phyloP scores from a whole-genome alignment of 2,888 invertebrate genomes.

The Dolichomitus sp. region DNA sequence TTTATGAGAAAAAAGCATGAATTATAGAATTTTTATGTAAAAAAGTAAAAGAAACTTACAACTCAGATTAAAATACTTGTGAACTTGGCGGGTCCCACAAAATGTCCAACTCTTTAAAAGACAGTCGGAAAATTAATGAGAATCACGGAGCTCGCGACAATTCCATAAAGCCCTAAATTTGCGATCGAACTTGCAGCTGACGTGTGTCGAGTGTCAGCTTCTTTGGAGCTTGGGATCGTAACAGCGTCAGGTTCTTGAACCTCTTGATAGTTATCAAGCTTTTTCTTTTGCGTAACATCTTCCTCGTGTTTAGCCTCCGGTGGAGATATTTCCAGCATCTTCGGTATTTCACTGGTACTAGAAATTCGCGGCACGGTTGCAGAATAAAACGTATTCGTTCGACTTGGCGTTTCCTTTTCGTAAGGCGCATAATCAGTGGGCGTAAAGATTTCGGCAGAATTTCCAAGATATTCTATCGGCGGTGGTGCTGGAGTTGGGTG shows the following conservation, averaged over 20 bases:
- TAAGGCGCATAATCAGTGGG: slow-evolving; percentile 48
- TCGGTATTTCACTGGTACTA: not conserved
- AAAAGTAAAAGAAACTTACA: too few species aligned
- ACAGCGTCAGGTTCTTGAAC: slow-evolving; percentile 57
- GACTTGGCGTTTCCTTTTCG: slow-evolving; percentile 15
- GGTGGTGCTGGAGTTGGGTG: slow-evolving; percentile 17
- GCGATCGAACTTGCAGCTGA: slow-evolving; percentile 43
- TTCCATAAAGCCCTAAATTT: slow-evolving; percentile 25
- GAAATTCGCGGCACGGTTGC: slow-evolving; percentile 26
- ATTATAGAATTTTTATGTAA: too few species aligned
- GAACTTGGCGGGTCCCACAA: too few species aligned
- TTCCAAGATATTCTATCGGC: slow-evolving; percentile 41
- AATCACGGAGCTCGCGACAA: slow-evolving; percentile 49
- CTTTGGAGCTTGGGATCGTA: slow-evolving; percentile 28
- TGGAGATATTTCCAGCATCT: not conserved
- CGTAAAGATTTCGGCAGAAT: slow-evolving; percentile 43
- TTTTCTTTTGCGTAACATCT: slow-evolving; percentile 61
- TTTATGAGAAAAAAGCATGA: too few species aligned
- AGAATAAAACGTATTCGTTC: slow-evolving; percentile 21
- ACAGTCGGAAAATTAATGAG: slow-evolving; percentile 34
- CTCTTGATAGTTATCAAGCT: slow-evolving; percentile 72
- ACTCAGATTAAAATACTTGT: too few species aligned
- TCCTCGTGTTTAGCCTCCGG: not conserved
- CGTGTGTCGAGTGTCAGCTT: slow-evolving; percentile 65
- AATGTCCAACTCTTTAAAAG: slow-evolving; percentile 18